Evolutionary conservation across 2,113 vertebrate genomes (phyloP), one percentile per base, ranked within the genome.

Genomic region (Equus przewalskii): DNA sequence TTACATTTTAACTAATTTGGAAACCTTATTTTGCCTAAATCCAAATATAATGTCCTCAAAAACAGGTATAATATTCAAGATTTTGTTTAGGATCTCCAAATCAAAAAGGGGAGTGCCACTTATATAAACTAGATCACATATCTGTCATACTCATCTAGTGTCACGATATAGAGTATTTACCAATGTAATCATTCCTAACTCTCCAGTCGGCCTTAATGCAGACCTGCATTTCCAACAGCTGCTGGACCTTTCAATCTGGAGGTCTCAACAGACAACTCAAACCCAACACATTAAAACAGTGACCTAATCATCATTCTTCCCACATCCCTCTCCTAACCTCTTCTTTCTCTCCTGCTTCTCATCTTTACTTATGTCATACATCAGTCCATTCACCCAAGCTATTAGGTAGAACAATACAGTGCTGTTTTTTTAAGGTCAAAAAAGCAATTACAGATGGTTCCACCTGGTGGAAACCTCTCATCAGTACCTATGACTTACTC

Each of bases 211-310:
- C 28, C 15, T 83, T 78, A 60, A 91, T 67, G 60, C 10, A 62
- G 56, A 85, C 64, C 51, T 70, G 51, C n/a, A 92, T 95, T 94
- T 75, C 69, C 44, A 78, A 70, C 11, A 84, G 62, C 83, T 84
- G 44, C 18, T 58, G 3, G 19, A 82, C 15, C 46, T 87, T 70
- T 87, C 88, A 60, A 82, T 51, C n/a, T 78, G 51, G 41, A 1
- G 82, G 69, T 76, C 51, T 54, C 49, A 30, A 82, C 26, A 58
- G 58, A 10, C 41, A 82, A 91, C 13, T 62, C 44, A 82, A 80
- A 54, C 26, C 24, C 14, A 41, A 54, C 21, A 96, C 26, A 49
- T 51, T 8, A 13, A 65, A 65, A 54, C 51, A 70, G 75, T 1
- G 2, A 82, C 14, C 36, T 58, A 30, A 49, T 30, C 44, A 54